Conservation (phyloP, 2,888 invertebrate genomes). For the Drosophila glabriapex region DNA sequence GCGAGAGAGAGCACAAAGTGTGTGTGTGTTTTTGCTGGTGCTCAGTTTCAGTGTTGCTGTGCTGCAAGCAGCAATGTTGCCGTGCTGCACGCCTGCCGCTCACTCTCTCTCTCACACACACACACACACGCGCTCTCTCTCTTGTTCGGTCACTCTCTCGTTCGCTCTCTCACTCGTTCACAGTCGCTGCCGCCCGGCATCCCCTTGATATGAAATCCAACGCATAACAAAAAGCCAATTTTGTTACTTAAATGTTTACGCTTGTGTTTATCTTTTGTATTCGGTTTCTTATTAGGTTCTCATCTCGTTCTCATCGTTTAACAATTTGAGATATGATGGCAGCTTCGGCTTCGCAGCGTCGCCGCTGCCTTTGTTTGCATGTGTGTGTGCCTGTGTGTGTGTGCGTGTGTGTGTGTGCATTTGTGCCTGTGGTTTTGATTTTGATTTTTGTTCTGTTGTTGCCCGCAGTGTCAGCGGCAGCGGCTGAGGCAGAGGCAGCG, state of each 20-base stretch:
- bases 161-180: slow-evolving; percentile 22
- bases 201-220: slow-evolving; percentile 31
- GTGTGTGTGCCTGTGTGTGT: slow-evolving; percentile 17
- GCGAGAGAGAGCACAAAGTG: slow-evolving; percentile 10
- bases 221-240: slow-evolving; percentile 83
- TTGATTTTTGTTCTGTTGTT: slow-evolving; percentile 64
- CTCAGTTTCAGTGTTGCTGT: slow-evolving; percentile 62
- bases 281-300: slow-evolving; percentile 84
- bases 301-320: slow-evolving; percentile 83
- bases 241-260: slow-evolving; percentile 83
- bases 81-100: slow-evolving; percentile 46
- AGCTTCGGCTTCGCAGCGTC: slow-evolving; percentile 49
- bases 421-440: slow-evolving; percentile 62
- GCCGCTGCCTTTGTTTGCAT: slow-evolving; percentile 23
- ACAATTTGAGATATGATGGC: slow-evolving; percentile 80
- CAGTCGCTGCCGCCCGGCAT: slow-evolving; percentile 17
- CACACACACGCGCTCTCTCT: slow-evolving; percentile 3
- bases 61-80: slow-evolving; percentile 55
- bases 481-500: slow-evolving; percentile 21
- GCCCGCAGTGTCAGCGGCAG: slow-evolving; percentile 18
- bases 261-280: slow-evolving; percentile 83
- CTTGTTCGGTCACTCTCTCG: background rate
- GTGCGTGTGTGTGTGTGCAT: slow-evolving; percentile 32
- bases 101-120: slow-evolving; percentile 11
- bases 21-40: slow-evolving; percentile 4